Evolutionary conservation across 2,888 invertebrate species (phyloP).

Genomic region (Diarsia dahlii): DNA sequence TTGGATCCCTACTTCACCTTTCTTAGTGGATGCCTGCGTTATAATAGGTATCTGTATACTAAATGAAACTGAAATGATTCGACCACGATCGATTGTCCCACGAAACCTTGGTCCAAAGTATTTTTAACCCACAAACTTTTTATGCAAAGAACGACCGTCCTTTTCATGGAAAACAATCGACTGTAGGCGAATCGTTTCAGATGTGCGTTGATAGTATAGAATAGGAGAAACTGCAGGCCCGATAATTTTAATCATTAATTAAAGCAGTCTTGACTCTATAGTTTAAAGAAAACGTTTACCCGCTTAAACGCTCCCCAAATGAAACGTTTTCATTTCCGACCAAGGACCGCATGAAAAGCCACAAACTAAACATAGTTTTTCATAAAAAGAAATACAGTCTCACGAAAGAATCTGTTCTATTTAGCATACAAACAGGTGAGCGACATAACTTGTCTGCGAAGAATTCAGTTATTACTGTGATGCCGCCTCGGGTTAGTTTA

Average conservation of each 20-base stretch:
- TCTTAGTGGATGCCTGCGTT: no score
- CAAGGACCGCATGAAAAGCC: neutral
- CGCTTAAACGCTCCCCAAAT: no score
- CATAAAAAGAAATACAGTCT: neutral
- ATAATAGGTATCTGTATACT: no score
- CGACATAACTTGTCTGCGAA: conserved; percentile 10
- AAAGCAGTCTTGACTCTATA: neutral
- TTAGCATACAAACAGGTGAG: conserved; percentile 18
- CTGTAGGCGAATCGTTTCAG: no score
- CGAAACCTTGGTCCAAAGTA: no score
- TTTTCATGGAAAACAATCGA: no score
- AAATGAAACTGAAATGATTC: no score
- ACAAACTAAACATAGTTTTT: neutral
- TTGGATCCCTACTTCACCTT: no score
- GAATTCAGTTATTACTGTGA: conserved; percentile 30
- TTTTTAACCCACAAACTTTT: no score
- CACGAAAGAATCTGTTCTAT: conserved; percentile 16
- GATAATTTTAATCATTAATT: neutral
- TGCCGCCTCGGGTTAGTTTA: neutral
- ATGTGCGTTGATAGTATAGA: no score
- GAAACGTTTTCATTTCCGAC: neutral
- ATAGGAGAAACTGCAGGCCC: neutral
- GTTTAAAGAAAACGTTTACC: neutral
- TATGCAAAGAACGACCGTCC: no score
- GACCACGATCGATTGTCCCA: no score